Evolutionary conservation across 2,113 vertebrate species (phyloP).

Genomic region (Gnathonemus longibarbis): DNA sequence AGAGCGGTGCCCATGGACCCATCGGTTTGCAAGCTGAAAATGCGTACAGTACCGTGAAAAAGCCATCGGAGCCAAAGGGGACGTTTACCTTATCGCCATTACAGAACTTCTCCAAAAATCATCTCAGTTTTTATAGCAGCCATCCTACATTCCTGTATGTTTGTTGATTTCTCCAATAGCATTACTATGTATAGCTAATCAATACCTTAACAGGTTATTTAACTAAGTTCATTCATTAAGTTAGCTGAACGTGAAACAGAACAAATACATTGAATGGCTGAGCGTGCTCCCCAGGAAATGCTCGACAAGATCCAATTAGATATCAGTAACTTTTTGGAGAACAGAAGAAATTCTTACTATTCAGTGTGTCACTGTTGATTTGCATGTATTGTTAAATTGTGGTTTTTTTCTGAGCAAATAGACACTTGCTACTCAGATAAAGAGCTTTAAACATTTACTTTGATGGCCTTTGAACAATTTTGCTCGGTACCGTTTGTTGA

Average conservation of each 20-base stretch:
- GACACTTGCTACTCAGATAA: neutral
- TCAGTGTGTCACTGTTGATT: neutral
- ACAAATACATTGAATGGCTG: neutral
- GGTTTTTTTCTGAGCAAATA: neutral
- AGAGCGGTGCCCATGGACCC: neutral
- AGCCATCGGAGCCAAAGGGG: neutral
- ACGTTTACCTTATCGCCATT: neutral
- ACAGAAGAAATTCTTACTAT: neutral
- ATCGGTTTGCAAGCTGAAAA: neutral
- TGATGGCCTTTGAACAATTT: neutral
- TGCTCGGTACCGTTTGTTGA: neutral
- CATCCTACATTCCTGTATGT: neutral
- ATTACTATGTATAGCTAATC: neutral
- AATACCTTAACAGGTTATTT: neutral
- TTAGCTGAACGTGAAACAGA: neutral
- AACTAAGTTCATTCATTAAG: neutral
- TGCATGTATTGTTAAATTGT: neutral
- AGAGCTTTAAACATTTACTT: neutral
- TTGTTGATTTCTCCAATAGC: neutral
- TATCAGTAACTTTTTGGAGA: neutral
- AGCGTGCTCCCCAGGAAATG: neutral
- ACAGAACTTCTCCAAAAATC: neutral
- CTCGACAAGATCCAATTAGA: neutral
- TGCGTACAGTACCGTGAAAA: neutral
- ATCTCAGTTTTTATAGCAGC: neutral